A percentile compares a stretch with the other conserved stretches of the same genome.
phyloP scores from a whole-genome alignment of 2,113 vertebrate genomes.

The Protobothrops mucrosquamatus region DNA sequence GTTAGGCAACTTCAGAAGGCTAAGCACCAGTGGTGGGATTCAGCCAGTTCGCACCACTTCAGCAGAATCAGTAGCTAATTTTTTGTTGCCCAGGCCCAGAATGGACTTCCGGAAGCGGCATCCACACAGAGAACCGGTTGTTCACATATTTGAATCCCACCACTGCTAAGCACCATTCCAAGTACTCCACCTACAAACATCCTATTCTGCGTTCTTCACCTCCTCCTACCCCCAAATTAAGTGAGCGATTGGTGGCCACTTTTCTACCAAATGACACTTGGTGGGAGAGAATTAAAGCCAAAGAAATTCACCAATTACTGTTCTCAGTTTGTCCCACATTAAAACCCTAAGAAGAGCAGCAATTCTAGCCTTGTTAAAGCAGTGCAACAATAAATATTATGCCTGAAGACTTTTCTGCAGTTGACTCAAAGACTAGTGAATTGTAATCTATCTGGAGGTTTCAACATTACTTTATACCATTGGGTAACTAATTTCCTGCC shows the following conservation, averaged over 20 bases:
- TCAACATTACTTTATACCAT: not conserved
- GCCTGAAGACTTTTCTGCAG: not conserved
- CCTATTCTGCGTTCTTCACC: too few relatives aligned
- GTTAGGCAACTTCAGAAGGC: not conserved
- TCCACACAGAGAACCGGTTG: too few relatives aligned
- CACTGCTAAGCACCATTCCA: not conserved
- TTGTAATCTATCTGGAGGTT: not conserved
- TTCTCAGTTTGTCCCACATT: not conserved
- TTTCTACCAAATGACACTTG: not conserved
- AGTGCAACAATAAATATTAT: not conserved
- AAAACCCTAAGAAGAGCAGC: not conserved
- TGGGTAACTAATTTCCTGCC: not conserved
- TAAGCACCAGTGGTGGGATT: not conserved
- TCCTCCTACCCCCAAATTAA: not conserved
- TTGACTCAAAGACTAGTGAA: not conserved
- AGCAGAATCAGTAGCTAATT: too few relatives aligned
- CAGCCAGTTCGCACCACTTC: too few relatives aligned
- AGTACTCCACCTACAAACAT: not conserved
- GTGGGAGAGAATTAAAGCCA: not conserved
- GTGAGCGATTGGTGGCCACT: not conserved
- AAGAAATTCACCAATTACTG: not conserved
- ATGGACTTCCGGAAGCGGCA: too few relatives aligned
- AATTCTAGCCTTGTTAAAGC: not conserved
- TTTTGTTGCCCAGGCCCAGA: too few relatives aligned
- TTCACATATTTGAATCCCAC: too few relatives aligned